Base-by-base conservation (phyloP, 2,113 vertebrate genomes). In the Canis aureus region DNA sequence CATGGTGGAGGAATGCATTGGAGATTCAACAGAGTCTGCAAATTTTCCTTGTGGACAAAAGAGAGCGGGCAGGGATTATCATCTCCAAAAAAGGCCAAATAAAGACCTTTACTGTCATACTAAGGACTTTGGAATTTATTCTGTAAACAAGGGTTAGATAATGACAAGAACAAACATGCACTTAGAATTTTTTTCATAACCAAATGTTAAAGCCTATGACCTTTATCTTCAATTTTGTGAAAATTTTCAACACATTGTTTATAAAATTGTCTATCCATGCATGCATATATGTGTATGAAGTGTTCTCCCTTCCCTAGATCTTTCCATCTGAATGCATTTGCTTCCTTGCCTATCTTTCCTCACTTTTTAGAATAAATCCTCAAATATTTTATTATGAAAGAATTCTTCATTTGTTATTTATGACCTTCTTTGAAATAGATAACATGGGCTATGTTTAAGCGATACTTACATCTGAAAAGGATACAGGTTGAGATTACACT, bases 41-140 rank as follows among this genome's bases (percentile, higher is more conserved):
- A 60, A 62, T 62, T 67, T 27, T 95, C 86, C 49, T 64, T 86
- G 15, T 32, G 17, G n/a, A 67, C 55, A 81, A 51, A 57, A 17
- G 11, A 59, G 51, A 83, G 11, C 17, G 90, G 71, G 35, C 43
- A 35, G 38, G 1, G 12, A 53, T 89, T 3, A 25, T 89, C 51
- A 53, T 38, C 11, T 69, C 53, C 35, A 74, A 78, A 60, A 29
- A 29, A 73, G 27, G 22, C 57, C 32, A 73, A 69, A 59, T 17
- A 71, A 87, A 83, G 38, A 83, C 9, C 17, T 92, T 89, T 55
- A 6, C 67, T 49, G 15, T 84, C 74, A 74, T 32, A 84, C 27
- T 60, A 83, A 94, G 62, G 49, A 69, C 51, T 74, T 66, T 49
- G 91, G 29, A 82, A 94, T 94, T 78, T 92, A 76, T 94, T 96